Conservation (phyloP, 92 coral and sea anemone genomes). For the Bergia sp. region DNA sequence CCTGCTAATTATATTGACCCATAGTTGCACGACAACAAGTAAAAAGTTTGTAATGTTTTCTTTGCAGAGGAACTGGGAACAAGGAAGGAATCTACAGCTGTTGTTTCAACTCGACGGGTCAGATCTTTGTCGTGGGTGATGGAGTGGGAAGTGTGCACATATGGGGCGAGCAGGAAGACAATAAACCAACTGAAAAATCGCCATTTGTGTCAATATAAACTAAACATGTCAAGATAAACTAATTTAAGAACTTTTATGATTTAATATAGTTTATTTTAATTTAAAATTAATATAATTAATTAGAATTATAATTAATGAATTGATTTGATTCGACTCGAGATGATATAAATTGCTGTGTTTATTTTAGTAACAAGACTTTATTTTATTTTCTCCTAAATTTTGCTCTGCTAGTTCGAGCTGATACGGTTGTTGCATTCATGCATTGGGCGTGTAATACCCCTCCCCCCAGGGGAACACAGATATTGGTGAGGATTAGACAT, state of each 20-base stretch:
- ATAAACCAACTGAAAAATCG: neutral
- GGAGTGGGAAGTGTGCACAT: constrained; percentile 35
- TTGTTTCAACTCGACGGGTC: constrained; percentile 41
- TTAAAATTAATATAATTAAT: no score
- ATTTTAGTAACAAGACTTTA: no score
- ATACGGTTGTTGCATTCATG: neutral
- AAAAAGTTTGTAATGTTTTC: neutral
- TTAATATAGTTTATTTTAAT: no score
- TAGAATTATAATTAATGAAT: no score
- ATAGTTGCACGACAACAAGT: neutral
- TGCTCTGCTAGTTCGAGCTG: neutral
- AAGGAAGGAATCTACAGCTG: constrained; percentile 40
- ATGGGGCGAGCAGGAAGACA: constrained; percentile 31
- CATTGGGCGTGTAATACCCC: neutral
- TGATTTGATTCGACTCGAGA: neutral
- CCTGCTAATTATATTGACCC: neutral
- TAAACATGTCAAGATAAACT: neutral
- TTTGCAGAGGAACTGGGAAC: constrained; percentile 23
- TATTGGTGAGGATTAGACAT: no score
- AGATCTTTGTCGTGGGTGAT: constrained; percentile 40
- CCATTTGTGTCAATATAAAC: neutral
- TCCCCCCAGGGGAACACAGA: no score
- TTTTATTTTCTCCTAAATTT: neutral
- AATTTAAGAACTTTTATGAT: neutral
- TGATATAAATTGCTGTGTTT: no score